A percentile compares a stretch with the other conserved stretches of the same genome.
phyloP scores from a whole-genome alignment of 2,797 vertebrate species.

The Aotus griseimembra region DNA sequence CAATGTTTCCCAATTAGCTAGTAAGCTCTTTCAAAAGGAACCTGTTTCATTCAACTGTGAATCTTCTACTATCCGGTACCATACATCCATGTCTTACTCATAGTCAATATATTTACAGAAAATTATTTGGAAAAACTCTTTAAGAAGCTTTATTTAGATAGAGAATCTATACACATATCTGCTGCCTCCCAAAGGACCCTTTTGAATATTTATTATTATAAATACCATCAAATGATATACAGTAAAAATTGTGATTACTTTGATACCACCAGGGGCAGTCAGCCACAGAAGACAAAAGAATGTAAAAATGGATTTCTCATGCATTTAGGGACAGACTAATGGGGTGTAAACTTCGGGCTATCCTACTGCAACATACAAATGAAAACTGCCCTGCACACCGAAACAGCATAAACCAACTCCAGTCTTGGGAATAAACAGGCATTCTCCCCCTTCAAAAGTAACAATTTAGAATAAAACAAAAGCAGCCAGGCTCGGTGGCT shows the following conservation, averaged over 20 bases:
- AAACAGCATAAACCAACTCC: neutral
- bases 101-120: constrained; percentile 1
- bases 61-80: neutral
- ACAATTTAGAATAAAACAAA: too few relatives aligned
- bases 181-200: neutral
- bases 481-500: too few relatives aligned
- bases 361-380: neutral
- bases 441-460: neutral
- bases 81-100: neutral
- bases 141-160: constrained; percentile 27
- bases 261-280: neutral
- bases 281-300: constrained; percentile 26
- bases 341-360: neutral
- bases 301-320: neutral
- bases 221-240: constrained; percentile 20
- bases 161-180: neutral
- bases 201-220: constrained; percentile 37
- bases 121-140: constrained; percentile 40
- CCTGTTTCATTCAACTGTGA: neutral
- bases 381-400: neutral
- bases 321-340: constrained; percentile 30
- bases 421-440: neutral
- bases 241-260: constrained; percentile 35
- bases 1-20: constrained; percentile 31
- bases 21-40: constrained; percentile 11